Base-by-base conservation (phyloP, 2,797 vertebrate species). In the Podarcis lilfordi region DNA sequence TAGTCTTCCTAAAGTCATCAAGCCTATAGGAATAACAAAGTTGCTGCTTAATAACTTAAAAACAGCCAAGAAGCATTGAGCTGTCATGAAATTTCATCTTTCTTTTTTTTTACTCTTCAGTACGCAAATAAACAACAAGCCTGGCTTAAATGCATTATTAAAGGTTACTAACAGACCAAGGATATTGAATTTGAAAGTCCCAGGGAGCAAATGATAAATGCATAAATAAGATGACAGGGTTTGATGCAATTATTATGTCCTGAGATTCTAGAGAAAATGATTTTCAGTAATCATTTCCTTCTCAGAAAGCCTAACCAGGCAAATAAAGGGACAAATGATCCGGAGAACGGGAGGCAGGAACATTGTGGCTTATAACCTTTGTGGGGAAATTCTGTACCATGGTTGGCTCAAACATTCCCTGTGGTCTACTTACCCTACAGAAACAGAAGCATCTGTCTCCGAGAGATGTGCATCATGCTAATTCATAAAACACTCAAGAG, bases 131-230 rank as follows among this genome's bases (percentile, higher is more conserved):
- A 82, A 94, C 94, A 92, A 82, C 89, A 84, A 89, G 88, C 15
- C 90, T 80, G 80, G 82, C 86, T 87, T 95, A 96, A 96, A 93
- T 93, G 83, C 88, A 93, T 96, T 95, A 95, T 69, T 86, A 89
- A 87, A 94, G 93, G 93, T 90, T 93, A 87, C 91, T 96, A 95
- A 95, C 88, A 94, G 87, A 91, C 86, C 88, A 87, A 94, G 95
- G 93, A 94, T 96, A 95, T 95, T 95, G 90, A 94, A 95, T 89
- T 81, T 92, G 94, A 95, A 92, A 86, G 91, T 93, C 82, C 88
- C 93, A 86, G 91, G 92, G 89, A 94, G 90, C 88, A 93, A 95
- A 96, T 96, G 91, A 89, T 92, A 95, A 95, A 66, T 40, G 68
- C 90, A 94, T 93, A 95, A 95, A 95, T 93, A 94, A 93, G 66